Conservation (phyloP, 2,113 vertebrate genomes). For the Cynoglossus semilaevis region DNA sequence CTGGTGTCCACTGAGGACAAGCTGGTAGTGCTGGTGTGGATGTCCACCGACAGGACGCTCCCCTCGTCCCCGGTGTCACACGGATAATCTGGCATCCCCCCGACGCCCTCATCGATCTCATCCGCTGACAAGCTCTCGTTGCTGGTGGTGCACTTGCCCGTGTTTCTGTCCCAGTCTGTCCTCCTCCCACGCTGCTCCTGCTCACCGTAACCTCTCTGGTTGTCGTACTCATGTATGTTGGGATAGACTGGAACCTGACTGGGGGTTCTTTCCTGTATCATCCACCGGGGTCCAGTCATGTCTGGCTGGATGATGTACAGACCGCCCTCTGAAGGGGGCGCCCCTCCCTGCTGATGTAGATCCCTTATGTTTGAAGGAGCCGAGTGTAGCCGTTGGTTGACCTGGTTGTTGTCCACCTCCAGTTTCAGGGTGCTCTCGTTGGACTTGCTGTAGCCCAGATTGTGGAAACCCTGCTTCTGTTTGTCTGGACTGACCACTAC, state of each 20-base stretch:
- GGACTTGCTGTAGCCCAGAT: slow-evolving; percentile 72
- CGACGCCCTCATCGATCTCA: slow-evolving; percentile 64
- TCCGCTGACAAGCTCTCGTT: slow-evolving; percentile 43
- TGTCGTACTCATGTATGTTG: slow-evolving; percentile 20
- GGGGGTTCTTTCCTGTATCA: slow-evolving; percentile 18
- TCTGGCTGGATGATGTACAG: slow-evolving; percentile 68
- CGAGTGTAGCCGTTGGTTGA: slow-evolving; percentile 69
- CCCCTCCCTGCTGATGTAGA: slow-evolving; percentile 22
- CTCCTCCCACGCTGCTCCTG: accelerated
- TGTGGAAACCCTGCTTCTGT: slow-evolving; percentile 75
- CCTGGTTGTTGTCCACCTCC: slow-evolving; percentile 77
- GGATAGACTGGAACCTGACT: slow-evolving; percentile 70
- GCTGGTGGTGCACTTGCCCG: not conserved
- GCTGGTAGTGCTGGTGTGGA: slow-evolving; percentile 77
- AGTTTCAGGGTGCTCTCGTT: slow-evolving; percentile 65
- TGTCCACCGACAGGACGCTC: slow-evolving; percentile 71
- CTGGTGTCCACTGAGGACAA: slow-evolving; percentile 73
- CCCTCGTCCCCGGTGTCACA: slow-evolving; percentile 73
- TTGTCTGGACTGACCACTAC: slow-evolving; percentile 8
- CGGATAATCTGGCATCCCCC: slow-evolving; percentile 64
- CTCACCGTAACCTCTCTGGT: slow-evolving; percentile 12
- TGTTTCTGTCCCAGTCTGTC: slow-evolving; percentile 36
- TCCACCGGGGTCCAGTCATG: slow-evolving; percentile 28
- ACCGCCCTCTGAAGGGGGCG: slow-evolving; percentile 7
- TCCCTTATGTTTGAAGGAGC: slow-evolving; percentile 11